phyloP scores from a whole-genome alignment of 2,797 vertebrate genomes.

The Ctenopoma multispine region DNA sequence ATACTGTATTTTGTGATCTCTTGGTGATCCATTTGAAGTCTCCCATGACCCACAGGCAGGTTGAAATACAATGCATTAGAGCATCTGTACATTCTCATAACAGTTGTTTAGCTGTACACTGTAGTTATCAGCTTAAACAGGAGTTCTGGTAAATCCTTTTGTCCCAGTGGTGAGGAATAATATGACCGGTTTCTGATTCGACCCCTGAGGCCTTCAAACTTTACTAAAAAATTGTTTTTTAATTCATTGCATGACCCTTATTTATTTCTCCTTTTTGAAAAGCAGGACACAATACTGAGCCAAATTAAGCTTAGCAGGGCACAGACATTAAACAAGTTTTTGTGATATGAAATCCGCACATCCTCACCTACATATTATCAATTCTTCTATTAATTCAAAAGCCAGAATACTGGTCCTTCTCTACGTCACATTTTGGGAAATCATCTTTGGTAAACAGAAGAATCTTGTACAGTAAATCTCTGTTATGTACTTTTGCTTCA shows the following conservation, averaged over 20 bases:
- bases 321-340: background rate
- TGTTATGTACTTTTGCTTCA: constrained; percentile 27
- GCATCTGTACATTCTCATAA: constrained; percentile 61
- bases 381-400: constrained; percentile 42
- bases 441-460: constrained; percentile 45
- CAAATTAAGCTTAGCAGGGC: constrained; percentile 3
- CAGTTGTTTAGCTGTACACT: constrained; percentile 51
- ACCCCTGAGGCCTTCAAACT: constrained; percentile 33
- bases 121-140: constrained; percentile 70
- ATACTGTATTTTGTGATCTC: constrained; percentile 15
- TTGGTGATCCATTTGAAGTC: background rate
- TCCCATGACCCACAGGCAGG: constrained; percentile 23
- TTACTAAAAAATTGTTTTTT: constrained; percentile 11
- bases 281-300: constrained; percentile 3
- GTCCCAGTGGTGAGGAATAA: constrained; percentile 38
- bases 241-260: constrained; percentile 2
- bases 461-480: constrained; percentile 57
- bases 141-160: constrained; percentile 58
- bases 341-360: constrained; percentile 15
- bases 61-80: constrained; percentile 39
- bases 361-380: constrained; percentile 15
- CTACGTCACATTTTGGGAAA: constrained; percentile 48
- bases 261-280: constrained; percentile 21
- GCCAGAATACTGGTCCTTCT: constrained; percentile 40
- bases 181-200: constrained; percentile 30